Evolutionary conservation across 1,140 invertebrate genomes (phyloP).

Genomic region (silkworm (Bombyx mori)): DNA sequence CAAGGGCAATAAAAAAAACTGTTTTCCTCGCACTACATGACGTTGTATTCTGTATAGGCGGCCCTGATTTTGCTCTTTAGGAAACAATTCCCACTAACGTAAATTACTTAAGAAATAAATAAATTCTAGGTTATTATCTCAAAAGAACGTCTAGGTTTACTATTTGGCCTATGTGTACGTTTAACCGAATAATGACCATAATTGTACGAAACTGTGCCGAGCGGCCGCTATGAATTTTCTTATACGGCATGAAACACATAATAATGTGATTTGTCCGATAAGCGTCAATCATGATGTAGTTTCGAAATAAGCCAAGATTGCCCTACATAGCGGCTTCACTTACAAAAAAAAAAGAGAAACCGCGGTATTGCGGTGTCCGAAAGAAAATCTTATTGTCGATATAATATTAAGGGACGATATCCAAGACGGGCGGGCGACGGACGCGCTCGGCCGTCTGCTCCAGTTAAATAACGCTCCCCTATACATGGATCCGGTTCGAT

Average conservation of each 20-base stretch:
- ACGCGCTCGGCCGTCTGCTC: conserved; percentile 37
- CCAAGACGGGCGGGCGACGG: conserved; percentile 35
- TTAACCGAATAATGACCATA: too few species aligned
- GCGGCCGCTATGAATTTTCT: too few species aligned
- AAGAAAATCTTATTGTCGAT: conserved; percentile 67
- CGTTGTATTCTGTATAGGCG: too few species aligned
- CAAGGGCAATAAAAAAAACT: too few species aligned
- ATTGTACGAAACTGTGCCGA: too few species aligned
- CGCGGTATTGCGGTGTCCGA: conserved; percentile 42
- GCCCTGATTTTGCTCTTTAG: too few species aligned
- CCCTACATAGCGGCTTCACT: conserved; percentile 58
- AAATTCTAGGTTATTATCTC: too few species aligned
- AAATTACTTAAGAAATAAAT: too few species aligned
- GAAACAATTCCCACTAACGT: too few species aligned
- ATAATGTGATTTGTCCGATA: conserved; percentile 31
- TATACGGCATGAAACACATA: conserved; percentile 2
- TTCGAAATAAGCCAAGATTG: conserved; percentile 52
- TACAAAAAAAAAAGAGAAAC: conserved; percentile 62
- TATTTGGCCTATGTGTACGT: too few species aligned
- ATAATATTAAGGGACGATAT: conserved; percentile 55
- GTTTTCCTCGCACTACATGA: too few species aligned
- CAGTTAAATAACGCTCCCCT: conserved; percentile 63
- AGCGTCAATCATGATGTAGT: conserved; percentile 42
- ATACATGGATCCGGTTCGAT: conserved; percentile 62
- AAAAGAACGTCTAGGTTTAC: too few species aligned